These are phyloP conservation scores for Hydropotes inermis DNA, from an alignment of 2,113 vertebrate species.

Conservation along the genomic window DNA sequence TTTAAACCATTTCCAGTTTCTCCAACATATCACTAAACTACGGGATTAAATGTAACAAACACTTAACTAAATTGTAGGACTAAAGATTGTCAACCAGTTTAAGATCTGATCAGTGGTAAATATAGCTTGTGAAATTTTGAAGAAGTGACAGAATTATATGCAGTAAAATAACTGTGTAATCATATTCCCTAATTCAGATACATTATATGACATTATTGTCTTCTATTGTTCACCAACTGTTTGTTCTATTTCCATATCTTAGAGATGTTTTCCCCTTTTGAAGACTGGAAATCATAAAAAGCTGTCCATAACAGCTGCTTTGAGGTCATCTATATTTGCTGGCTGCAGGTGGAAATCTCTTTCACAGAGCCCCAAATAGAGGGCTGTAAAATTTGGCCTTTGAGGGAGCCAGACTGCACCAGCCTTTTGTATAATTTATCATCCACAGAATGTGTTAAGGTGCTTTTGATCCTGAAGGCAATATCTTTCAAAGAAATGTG, in stretches of 20 bases:
- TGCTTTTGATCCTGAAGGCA: conserved; percentile 69
- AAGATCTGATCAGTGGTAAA: background rate
- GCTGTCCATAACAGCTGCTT: conserved; percentile 48
- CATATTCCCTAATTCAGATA: background rate
- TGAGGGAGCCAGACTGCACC: conserved; percentile 44
- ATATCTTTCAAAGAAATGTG: conserved; percentile 53
- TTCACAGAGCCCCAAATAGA: conserved; percentile 59
- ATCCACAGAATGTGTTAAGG: conserved; percentile 33
- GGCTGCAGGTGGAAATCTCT: conserved; percentile 68
- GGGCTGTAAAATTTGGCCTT: conserved; percentile 67
- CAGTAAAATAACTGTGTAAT: background rate
- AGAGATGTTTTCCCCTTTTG: conserved; percentile 45
- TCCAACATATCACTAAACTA: background rate
- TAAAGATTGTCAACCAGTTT: background rate
- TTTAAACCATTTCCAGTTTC: background rate
- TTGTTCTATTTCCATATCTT: conserved; percentile 50
- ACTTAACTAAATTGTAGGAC: background rate
- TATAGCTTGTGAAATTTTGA: background rate
- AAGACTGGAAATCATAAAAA: conserved; percentile 62
- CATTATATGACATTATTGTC: background rate
- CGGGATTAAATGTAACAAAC: background rate
- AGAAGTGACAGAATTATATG: conserved; percentile 32
- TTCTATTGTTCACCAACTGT: background rate
- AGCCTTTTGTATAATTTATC: conserved; percentile 69
- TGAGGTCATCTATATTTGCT: conserved; percentile 57